Percentiles rank a stretch among this genome's conserved stretches.
These are phyloP conservation scores for Platanista minor DNA, from an alignment of 2,113 vertebrate species.

Conservation along the genomic window DNA sequence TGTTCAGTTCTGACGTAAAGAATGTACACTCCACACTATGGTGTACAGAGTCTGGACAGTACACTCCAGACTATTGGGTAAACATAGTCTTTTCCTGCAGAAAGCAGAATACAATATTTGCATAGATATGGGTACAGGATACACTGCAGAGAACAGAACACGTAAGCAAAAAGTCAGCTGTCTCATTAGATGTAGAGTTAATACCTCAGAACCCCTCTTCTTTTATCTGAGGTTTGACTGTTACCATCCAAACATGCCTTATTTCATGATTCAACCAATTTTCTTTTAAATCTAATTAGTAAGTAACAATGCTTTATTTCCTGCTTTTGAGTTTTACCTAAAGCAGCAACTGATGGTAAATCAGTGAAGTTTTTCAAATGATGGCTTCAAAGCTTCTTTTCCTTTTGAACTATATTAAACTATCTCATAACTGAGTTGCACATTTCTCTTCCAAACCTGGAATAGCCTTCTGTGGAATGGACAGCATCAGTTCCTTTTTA, in stretches of 20 bases:
- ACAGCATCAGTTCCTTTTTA: neutral
- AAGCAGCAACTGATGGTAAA: neutral
- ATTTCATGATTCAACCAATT: neutral
- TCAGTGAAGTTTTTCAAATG: neutral
- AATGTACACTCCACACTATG: neutral
- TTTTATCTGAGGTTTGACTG: neutral
- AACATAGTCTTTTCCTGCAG: neutral
- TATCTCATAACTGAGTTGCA: neutral
- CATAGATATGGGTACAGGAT: neutral
- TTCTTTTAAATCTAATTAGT: slow-evolving; percentile 13
- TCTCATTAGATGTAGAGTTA: neutral
- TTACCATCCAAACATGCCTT: neutral
- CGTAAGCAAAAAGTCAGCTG: neutral
- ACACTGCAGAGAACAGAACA: neutral
- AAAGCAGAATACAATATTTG: neutral
- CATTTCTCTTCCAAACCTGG: neutral
- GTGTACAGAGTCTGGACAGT: neutral
- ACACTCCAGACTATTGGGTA: neutral
- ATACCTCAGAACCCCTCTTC: neutral
- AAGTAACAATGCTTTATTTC: neutral
- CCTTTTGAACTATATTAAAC: neutral
- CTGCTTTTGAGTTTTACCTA: neutral
- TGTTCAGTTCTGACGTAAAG: neutral
- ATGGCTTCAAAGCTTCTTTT: neutral
- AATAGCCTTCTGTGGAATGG: neutral